Base-by-base conservation (phyloP, 35 echinoderm and acorn worm genomes). In the Amphiura filiformis region DNA sequence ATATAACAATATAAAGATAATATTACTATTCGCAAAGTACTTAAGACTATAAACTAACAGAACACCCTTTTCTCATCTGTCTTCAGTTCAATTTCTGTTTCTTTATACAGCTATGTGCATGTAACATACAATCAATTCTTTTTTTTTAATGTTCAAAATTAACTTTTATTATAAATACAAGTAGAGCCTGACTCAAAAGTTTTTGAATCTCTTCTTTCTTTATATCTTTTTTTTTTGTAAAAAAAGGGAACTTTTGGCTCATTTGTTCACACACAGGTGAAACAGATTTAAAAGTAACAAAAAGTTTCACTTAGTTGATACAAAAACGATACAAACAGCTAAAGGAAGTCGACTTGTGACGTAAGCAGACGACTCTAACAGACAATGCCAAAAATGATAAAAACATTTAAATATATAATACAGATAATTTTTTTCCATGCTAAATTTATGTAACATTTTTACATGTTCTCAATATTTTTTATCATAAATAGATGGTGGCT, bases 391-490 rank as follows among this genome's bases (percentile, higher is more conserved):
- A 26, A 52, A 26, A 26, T 70, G 61, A 47, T 47, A 47, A 17
- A n/a, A n/a, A n/a, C n/a, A 9, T 17, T 70, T 30, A 70, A 70
- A 70, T 26, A 70, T 70, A 30, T 26, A 30, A 15, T 26, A 70
- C 61, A 70, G 28, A 70, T 70, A 70, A 11, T 18, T 70, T 70
- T n/a, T 70, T 70, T n/a, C n/a, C n/a, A 47, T 4, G 41, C 61
- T 70, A 26, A n/a, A 70, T 70, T 1, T 70, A 70, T 70, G 61
- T 70, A 70, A 70, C 61, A 70, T 70, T 70, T 70, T 26, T 70
- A 70, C 61, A 70, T 70, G 26, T 30, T 13, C 7, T 5, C 41
- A 47, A 47, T 47, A 17, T 47, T 47, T n/a, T 4, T 47, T 47
- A 70, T 4, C 61, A 70, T 70, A 30, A 26, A 26, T 70, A 70